Evolutionary conservation across 2,888 invertebrate genomes (phyloP), one percentile per base, ranked within the genome.

Genomic region (Cryptus viduatorius): DNA sequence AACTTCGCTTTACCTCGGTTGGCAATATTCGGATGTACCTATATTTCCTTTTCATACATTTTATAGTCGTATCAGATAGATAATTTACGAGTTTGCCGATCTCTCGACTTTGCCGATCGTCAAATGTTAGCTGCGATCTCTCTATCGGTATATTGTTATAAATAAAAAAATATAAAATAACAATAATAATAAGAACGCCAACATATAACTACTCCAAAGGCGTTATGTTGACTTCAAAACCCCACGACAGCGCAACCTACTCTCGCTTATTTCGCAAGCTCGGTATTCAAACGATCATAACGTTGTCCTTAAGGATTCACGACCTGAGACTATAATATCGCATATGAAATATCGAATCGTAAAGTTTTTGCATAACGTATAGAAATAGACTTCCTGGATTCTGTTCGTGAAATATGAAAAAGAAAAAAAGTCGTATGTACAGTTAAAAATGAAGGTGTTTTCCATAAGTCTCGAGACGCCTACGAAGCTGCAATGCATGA

Each of bases 391-490:
- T 61, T 31, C 7, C 29, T 31, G n/a, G 31, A 12, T 48, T 46
- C 19, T 24, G n/a, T 44, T 68, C 12, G 48, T n/a, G 48, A 42
- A 42, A 61, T 61, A n/a, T 61, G 24, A 4, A 3, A 68, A 19
- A 68, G 19, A 48, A 37, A 37, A 37, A 37, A 37, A 37, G 37
- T 68, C 8, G 48, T 44, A 61, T 61, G n/a, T 61, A 61, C 29
- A 61, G 61, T 7, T 19, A 29, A 68, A 48, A 48, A 19, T 24
- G 12, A 19, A 12, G 4, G 48, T 14, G 3, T 68, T 68, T 46
- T 48, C 48, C 46, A n/a, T 73, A 59, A 72, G 24, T 19, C 59
- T 72, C 61, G 19, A 19, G 12, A 3, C 24, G 72, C 46, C 19
- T 12, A 37, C 24, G 29, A 24, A 29, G 31, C 61, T 46, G 78